A percentile compares a stretch with the other conserved stretches of the same genome.
phyloP scores from a whole-genome alignment of 2,888 invertebrate species.

The Balanococcus diminutus region DNA sequence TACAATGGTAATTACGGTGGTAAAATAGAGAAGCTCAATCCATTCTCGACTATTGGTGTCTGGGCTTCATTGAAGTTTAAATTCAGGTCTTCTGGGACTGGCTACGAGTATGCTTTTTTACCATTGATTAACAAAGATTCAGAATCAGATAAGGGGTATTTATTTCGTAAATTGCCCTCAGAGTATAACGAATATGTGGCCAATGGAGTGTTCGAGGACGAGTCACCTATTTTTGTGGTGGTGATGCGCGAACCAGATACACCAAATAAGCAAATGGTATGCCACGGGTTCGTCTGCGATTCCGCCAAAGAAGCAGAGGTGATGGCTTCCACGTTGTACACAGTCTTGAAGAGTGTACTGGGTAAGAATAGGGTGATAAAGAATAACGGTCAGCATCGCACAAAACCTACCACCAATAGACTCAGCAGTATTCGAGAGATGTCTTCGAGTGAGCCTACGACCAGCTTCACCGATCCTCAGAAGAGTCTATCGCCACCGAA shows the following conservation, averaged over 20 bases:
- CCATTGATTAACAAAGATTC: conserved; percentile 68
- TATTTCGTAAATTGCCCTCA: conserved; percentile 60
- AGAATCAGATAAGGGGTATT: conserved; percentile 65
- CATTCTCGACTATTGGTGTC: conserved; percentile 88
- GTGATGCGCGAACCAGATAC: conserved; percentile 82
- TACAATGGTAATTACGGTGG: conserved; percentile 51
- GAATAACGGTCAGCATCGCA: conserved; percentile 9
- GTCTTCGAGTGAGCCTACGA: background rate
- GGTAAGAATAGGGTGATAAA: conserved; percentile 23
- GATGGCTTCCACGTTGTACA: conserved; percentile 88
- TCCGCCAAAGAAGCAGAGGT: conserved; percentile 90
- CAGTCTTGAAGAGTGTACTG: conserved; percentile 74
- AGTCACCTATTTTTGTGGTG: conserved; percentile 86
- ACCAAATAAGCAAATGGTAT: conserved; percentile 77
- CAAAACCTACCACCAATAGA: background rate
- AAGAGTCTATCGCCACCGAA: conserved; percentile 64
- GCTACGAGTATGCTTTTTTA: conserved; percentile 76
- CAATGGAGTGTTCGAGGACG: conserved; percentile 63
- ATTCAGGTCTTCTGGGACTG: conserved; percentile 63
- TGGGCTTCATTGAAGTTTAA: conserved; percentile 91
- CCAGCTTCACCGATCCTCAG: background rate
- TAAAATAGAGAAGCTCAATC: conserved; percentile 66
- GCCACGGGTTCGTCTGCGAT: conserved; percentile 89
- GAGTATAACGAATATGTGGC: conserved; percentile 57
- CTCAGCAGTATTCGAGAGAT: conserved; percentile 52